A percentile compares a stretch with the other conserved stretches of the same genome.
Evolutionary conservation across 2,113 vertebrate species (phyloP).

Genomic region (Pluvianellus socialis): DNA sequence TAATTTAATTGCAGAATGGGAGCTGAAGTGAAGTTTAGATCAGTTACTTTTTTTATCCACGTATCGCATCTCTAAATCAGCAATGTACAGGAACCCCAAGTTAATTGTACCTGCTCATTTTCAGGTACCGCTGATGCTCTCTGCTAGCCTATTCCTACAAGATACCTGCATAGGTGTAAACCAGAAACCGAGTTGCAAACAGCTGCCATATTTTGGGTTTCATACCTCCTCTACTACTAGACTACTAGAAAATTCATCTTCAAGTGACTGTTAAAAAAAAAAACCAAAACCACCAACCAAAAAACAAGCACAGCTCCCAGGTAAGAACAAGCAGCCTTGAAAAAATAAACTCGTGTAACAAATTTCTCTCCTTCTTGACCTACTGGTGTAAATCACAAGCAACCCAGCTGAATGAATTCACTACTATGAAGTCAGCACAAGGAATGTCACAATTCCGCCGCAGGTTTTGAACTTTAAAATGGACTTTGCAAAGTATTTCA

Average conservation of each 20-base stretch:
- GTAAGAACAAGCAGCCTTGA: background rate
- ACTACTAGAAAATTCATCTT: background rate
- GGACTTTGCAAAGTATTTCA: background rate
- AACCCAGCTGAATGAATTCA: background rate
- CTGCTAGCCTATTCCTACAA: background rate
- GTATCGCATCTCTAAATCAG: background rate
- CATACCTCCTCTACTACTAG: background rate
- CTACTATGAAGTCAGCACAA: background rate
- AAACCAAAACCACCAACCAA: background rate
- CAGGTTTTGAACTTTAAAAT: background rate
- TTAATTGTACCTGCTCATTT: background rate
- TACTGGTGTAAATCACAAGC: background rate
- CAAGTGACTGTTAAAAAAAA: background rate
- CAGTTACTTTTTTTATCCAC: background rate
- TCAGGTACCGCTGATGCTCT: background rate
- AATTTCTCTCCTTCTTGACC: background rate
- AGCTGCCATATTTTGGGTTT: background rate
- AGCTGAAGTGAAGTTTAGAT: background rate
- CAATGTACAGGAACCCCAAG: background rate
- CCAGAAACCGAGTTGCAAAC: background rate
- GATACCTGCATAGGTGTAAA: background rate
- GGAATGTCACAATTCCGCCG: background rate
- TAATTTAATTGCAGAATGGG: background rate
- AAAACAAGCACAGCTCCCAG: background rate
- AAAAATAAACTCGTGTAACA: background rate